Evolutionary conservation across 2,888 invertebrate species (phyloP), one percentile per base, ranked within the genome.

Genomic region (Eupithecia subfuscata): DNA sequence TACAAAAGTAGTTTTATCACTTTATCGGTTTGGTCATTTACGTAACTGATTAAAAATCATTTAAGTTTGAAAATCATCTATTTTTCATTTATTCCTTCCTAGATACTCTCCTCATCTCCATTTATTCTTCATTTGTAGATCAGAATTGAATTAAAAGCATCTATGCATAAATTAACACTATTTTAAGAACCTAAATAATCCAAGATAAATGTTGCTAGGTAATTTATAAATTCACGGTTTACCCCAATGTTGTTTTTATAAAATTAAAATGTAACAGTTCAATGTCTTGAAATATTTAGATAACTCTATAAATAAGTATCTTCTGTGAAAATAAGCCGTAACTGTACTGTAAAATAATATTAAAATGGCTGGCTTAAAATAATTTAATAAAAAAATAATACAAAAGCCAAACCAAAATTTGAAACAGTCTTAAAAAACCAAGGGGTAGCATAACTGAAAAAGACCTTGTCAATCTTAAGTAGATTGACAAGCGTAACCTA

Each of bases 1-100:
- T 14, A 60, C 60, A 60, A 60, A 56, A 5, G 25, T 60, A 60
- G 25, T 37, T 37, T 37, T 34, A 34, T 11, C 11, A 12, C 56
- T n/a, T 0, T 56, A 6, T 60, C 0, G 14, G 18, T 64, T 9
- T 30, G 7, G 14, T 64, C 64, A 64, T 64, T 34, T 18, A 4
- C 34, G 34, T 34, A n/a, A 9, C 34, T 64, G 18, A 64, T 34
- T 64, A 64, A 34, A 63, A 63, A 63, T 63, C 63, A 64, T 64
- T 34, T 34, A 60, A 14, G 18, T 16, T 64, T 18, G 8, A 34
- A 8, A 16, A 14, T 34, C 60, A 14, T 60, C 8, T 56, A 30
- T 18, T 64, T 64, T 34, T 16, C 7, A 34, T 64, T 30, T 18
- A 64, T 9, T 9, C 34, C 34, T 34, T 30, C 16, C 30, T 34